A percentile compares a stretch with the other conserved stretches of the same genome.
Conservation (phyloP, 2,113 vertebrate genomes). For the Tachysurus vachellii region DNA sequence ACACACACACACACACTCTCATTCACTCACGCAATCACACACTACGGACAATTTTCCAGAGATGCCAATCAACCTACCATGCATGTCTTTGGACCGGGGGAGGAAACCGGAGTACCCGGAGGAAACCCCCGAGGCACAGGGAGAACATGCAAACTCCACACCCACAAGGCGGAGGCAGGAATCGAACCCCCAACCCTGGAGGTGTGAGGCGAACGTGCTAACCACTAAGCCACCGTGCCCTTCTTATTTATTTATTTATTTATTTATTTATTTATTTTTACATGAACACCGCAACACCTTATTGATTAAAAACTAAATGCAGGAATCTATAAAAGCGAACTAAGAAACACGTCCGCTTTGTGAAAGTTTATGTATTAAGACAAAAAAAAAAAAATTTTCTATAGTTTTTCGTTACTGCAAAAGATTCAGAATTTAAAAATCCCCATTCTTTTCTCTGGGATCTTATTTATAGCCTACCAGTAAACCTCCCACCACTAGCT, state of each 20-base stretch:
- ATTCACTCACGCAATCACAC: too few relatives aligned
- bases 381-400: not conserved
- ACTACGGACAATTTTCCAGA: too few relatives aligned
- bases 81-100: too few relatives aligned
- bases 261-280: not conserved
- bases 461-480: not conserved
- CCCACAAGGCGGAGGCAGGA: too few relatives aligned
- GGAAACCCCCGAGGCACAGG: too few relatives aligned
- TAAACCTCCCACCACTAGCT: not conserved
- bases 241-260: not conserved
- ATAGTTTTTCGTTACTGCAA: not conserved
- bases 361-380: not conserved
- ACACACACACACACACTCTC: too few relatives aligned
- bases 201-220: too few relatives aligned
- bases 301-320: not conserved
- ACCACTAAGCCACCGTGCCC: too few relatives aligned
- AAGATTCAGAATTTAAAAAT: not conserved
- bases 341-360: not conserved
- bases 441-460: not conserved
- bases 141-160: too few relatives aligned
- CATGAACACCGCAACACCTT: not conserved
- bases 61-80: too few relatives aligned
- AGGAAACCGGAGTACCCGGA: too few relatives aligned
- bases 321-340: not conserved
- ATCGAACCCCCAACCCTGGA: too few relatives aligned